Percentiles rank a stretch among this genome's conserved stretches.
These are phyloP conservation scores for Euphydryas editha DNA, from an alignment of 2,888 invertebrate genomes.

Conservation along the genomic window DNA sequence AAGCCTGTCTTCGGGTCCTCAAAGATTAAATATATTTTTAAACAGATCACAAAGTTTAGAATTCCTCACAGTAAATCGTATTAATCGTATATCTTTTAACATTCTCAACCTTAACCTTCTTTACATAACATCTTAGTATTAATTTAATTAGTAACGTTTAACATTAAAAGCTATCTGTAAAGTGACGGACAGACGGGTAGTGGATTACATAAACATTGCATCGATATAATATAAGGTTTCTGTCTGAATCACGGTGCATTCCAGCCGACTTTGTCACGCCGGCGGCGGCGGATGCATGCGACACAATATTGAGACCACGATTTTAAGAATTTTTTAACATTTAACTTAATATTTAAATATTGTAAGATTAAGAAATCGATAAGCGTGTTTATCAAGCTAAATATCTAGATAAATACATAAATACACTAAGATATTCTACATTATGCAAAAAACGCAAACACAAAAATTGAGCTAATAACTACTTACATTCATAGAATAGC, in stretches of 20 bases:
- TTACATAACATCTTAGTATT: slow-evolving; percentile 7
- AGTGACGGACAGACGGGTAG: slow-evolving; percentile 67
- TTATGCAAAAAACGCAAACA: too few relatives aligned
- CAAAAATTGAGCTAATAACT: not conserved
- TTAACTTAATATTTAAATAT: slow-evolving; percentile 3
- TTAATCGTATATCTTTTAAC: not conserved
- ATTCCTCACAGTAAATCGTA: not conserved
- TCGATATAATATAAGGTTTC: slow-evolving; percentile 75
- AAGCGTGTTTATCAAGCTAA: not conserved
- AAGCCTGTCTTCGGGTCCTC: slow-evolving; percentile 61
- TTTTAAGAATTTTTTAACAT: slow-evolving; percentile 58
- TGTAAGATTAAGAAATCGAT: not conserved
- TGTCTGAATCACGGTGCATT: slow-evolving; percentile 81
- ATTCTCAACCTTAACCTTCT: too few relatives aligned
- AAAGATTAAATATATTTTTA: slow-evolving; percentile 43
- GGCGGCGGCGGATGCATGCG: slow-evolving; percentile 64
- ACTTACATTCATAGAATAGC: not conserved
- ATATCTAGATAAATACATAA: not conserved
- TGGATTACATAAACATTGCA: slow-evolving; percentile 77
- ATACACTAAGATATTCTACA: too few relatives aligned
- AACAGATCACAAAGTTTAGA: not conserved
- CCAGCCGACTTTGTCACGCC: slow-evolving; percentile 78
- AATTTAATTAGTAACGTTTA: slow-evolving; percentile 48
- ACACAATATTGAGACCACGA: slow-evolving; percentile 73
- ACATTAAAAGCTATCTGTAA: slow-evolving; percentile 63